Percentiles rank a stretch among this genome's conserved stretches.
These are phyloP conservation scores for Amaurobius ferox DNA, from an alignment of 2,888 invertebrate genomes.

Conservation along the genomic window DNA sequence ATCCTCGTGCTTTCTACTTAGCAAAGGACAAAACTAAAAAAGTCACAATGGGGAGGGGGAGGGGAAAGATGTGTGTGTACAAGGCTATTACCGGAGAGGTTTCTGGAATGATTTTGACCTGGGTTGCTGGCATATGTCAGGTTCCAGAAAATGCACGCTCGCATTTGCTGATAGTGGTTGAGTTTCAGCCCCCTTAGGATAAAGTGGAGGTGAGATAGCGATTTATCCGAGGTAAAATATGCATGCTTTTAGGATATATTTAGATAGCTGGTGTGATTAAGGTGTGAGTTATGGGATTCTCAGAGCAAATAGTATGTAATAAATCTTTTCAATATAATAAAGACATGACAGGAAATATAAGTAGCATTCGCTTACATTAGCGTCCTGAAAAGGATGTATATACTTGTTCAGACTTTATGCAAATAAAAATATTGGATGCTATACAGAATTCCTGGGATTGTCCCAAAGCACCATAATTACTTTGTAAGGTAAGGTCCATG, in stretches of 20 bases:
- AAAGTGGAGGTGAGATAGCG: background rate
- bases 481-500: no score
- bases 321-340: no score
- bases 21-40: slow-evolving; percentile 1
- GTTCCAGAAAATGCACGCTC: background rate
- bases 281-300: background rate
- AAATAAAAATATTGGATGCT: no score
- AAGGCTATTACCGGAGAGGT: background rate
- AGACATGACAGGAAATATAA: no score
- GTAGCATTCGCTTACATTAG: no score
- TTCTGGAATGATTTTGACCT: background rate
- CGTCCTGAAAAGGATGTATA: no score
- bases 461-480: no score
- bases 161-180: background rate
- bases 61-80: background rate
- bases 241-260: background rate
- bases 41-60: background rate
- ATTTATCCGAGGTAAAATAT: background rate
- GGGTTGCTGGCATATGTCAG: background rate
- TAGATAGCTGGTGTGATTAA: background rate
- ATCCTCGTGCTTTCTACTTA: background rate
- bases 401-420: no score
- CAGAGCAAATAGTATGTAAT: no score
- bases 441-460: no score
- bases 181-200: background rate